A percentile compares a stretch with the other conserved stretches of the same genome.
Evolutionary conservation across 2,113 vertebrate species (phyloP).

Genomic region (Pachyramphus minor): DNA sequence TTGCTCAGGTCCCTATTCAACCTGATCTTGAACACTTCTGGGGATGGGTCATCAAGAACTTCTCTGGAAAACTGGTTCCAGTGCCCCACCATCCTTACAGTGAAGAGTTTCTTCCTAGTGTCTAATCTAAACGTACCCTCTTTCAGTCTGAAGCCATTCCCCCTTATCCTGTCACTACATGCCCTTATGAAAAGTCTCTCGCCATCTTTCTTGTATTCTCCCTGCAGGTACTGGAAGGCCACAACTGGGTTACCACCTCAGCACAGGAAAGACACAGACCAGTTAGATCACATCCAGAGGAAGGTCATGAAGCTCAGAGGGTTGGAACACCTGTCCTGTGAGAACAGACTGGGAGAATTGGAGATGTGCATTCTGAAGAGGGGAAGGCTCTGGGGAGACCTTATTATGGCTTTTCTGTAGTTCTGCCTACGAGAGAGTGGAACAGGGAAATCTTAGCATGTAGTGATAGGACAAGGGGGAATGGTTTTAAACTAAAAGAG

Average conservation of each 20-base stretch:
- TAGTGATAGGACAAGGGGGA: background rate
- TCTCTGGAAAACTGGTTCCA: background rate
- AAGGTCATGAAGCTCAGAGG: too few relatives aligned
- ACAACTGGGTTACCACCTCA: background rate
- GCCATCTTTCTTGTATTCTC: background rate
- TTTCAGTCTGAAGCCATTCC: background rate
- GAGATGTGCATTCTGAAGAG: background rate
- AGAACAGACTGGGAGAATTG: background rate
- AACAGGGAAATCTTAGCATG: background rate
- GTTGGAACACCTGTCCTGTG: background rate
- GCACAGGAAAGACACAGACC: background rate
- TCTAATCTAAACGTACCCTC: background rate
- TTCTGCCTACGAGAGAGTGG: background rate
- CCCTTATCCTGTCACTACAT: fast-evolving
- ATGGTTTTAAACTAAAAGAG: background rate
- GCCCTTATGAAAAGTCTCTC: background rate
- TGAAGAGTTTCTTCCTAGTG: background rate
- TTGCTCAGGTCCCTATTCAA: fast-evolving
- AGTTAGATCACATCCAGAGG: background rate
- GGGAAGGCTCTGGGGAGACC: fast-evolving
- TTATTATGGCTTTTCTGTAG: background rate
- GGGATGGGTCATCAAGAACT: background rate
- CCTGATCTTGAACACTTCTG: background rate
- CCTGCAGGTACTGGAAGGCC: background rate
- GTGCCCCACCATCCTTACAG: background rate